Conservation (phyloP, 2,797 vertebrate species). For the Paedocypris micromegethes region DNA sequence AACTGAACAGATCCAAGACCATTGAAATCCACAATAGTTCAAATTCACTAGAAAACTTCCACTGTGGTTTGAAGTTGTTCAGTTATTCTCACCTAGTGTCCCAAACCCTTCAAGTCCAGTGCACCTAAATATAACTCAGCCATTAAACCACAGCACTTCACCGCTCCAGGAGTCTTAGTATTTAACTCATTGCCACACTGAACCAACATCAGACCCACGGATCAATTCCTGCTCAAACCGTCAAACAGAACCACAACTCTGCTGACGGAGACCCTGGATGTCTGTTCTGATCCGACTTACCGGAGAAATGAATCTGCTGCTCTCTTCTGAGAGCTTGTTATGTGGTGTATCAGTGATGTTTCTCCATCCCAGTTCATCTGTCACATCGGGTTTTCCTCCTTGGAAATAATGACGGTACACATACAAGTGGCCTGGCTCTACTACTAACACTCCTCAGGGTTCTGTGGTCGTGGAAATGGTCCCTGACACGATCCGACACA, state of each 20-base stretch:
- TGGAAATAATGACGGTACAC: conserved; percentile 99
- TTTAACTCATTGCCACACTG: conserved; percentile 62
- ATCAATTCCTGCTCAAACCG: conserved; percentile 72
- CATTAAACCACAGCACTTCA: conserved; percentile 67
- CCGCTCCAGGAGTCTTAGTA: conserved; percentile 56
- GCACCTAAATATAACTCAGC: conserved; percentile 66
- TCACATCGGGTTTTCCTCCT: conserved; percentile 98
- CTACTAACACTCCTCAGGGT: conserved; percentile 48
- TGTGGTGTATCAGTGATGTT: conserved; percentile 88
- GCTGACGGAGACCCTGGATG: conserved; percentile 85
- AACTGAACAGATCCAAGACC: neutral
- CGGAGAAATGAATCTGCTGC: conserved; percentile 88
- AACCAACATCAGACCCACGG: conserved; percentile 62
- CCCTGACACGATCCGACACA: conserved; percentile 60
- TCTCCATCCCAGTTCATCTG: conserved; percentile 87
- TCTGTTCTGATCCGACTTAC: conserved; percentile 91
- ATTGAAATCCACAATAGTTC: conserved; percentile 16
- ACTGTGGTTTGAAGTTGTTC: conserved; percentile 56
- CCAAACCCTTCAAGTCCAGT: conserved; percentile 53
- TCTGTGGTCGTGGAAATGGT: conserved; percentile 61
- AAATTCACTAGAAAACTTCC: conserved; percentile 34
- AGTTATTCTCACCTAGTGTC: conserved; percentile 50
- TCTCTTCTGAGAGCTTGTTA: conserved; percentile 99
- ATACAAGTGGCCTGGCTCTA: conserved; percentile 78
- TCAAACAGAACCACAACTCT: conserved; percentile 94